These are phyloP conservation scores for Esox niger DNA, from an alignment of 2,113 vertebrate genomes.

Conservation along the genomic window DNA sequence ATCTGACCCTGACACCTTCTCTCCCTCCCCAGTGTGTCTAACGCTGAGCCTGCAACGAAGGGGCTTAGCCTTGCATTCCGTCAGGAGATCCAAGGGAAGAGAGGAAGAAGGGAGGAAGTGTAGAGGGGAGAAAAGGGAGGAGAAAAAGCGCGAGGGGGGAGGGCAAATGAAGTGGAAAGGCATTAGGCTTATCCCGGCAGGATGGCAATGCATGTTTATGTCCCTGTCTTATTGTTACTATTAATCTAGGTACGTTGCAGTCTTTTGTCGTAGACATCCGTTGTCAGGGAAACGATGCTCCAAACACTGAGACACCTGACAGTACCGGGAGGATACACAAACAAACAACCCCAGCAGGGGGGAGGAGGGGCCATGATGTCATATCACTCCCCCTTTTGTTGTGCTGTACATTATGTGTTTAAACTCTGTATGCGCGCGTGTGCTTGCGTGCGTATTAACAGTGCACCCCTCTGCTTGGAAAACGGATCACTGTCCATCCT, in stretches of 20 bases:
- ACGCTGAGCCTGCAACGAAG: not conserved
- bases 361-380: no score
- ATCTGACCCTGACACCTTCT: not conserved
- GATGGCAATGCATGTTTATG: slow-evolving; percentile 20
- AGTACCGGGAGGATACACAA: not conserved
- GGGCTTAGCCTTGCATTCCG: not conserved
- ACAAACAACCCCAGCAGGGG: no score
- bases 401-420: no score
- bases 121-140: not conserved
- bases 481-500: no score
- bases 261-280: not conserved
- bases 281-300: slow-evolving; percentile 4
- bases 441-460: no score
- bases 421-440: no score
- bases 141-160: not conserved
- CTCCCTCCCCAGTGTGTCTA: not conserved
- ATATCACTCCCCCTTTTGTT: no score
- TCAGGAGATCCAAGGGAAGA: not conserved
- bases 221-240: slow-evolving; percentile 6
- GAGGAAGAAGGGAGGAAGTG: not conserved
- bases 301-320: not conserved
- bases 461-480: no score
- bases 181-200: not conserved
- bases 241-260: not conserved
- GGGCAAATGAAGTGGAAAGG: not conserved